These are phyloP conservation scores for Brevimyrus niger DNA, from an alignment of 2,113 vertebrate genomes.

Conservation along the genomic window DNA sequence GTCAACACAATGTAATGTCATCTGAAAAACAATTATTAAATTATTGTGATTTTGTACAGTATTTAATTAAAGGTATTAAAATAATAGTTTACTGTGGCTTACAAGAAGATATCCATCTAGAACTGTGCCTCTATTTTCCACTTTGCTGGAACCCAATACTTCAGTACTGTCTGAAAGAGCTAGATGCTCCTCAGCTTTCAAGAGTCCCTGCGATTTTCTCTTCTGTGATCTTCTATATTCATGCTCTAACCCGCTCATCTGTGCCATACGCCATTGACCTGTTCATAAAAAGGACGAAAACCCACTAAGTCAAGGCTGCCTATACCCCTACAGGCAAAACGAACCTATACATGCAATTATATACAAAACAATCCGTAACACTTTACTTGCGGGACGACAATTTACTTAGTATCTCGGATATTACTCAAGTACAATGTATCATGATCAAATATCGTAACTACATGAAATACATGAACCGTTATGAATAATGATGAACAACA, in stretches of 20 bases:
- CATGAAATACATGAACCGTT: neutral
- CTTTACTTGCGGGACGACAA: neutral
- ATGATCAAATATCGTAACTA: neutral
- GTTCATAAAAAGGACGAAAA: conserved; percentile 42
- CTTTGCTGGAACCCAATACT: neutral
- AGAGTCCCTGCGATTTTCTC: conserved; percentile 15
- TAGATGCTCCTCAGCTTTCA: neutral
- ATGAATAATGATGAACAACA: neutral
- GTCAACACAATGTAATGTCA: conserved; percentile 59
- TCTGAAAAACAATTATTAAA: conserved; percentile 47
- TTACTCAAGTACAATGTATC: neutral
- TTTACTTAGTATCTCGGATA: neutral
- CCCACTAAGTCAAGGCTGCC: neutral
- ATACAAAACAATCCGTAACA: neutral
- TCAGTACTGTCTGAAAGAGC: neutral
- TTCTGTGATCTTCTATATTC: conserved; percentile 29
- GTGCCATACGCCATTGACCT: conserved; percentile 59
- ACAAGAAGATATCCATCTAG: conserved; percentile 61
- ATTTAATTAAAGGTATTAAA: neutral
- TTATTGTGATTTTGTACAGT: neutral
- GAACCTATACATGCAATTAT: neutral
- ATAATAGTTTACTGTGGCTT: conserved; percentile 26
- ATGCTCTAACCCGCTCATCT: conserved; percentile 37
- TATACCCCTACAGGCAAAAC: neutral
- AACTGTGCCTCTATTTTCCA: conserved; percentile 5